phyloP scores from a whole-genome alignment of 2,797 vertebrate genomes.

The Chaetophractus vellerosus region DNA sequence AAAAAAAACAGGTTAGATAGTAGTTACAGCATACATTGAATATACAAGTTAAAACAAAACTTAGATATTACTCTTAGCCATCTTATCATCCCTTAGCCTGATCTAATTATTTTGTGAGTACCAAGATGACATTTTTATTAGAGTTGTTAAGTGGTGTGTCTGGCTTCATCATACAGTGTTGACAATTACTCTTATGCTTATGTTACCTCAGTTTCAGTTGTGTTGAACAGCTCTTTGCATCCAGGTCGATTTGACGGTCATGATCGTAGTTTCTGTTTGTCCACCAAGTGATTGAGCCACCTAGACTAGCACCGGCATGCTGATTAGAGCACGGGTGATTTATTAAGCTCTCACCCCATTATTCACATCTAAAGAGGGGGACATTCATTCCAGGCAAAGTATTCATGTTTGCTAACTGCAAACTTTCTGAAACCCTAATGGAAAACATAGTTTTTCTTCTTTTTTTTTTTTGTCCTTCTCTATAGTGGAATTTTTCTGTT shows the following conservation, averaged over 20 bases:
- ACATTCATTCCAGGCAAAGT: background rate
- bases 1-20: background rate
- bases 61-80: background rate
- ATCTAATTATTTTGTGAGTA: background rate
- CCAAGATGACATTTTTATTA: background rate
- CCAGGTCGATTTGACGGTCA: background rate
- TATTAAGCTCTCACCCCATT: background rate
- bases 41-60: background rate
- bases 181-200: background rate
- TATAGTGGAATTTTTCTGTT: background rate
- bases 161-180: background rate
- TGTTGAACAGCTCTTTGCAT: background rate
- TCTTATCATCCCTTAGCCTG: background rate
- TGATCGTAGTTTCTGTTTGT: background rate
- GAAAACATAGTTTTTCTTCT: background rate
- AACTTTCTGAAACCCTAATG: background rate
- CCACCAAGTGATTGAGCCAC: background rate
- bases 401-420: background rate
- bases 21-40: rapidly evolving
- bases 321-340: background rate
- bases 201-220: background rate
- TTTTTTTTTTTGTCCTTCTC: background rate
- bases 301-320: background rate
- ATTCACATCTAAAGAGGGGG: background rate
- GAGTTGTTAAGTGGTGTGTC: background rate